phyloP scores from a whole-genome alignment of 2,888 invertebrate genomes.

The Scaptomyza reducta region DNA sequence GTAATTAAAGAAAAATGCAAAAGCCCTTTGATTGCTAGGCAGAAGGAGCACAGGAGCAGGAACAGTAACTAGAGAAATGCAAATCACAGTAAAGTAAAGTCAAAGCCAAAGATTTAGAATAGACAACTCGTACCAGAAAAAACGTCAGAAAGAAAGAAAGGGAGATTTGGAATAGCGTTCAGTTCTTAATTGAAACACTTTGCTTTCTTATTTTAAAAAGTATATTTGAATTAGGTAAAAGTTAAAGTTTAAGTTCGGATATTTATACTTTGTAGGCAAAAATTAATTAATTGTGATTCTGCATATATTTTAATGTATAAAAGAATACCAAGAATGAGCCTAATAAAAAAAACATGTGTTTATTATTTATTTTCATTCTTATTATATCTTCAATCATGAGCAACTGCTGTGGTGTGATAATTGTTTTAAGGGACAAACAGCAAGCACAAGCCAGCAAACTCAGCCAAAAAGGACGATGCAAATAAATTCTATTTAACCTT shows the following conservation, averaged over 20 bases:
- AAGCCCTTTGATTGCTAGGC: constrained; percentile 71
- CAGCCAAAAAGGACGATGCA: constrained; percentile 48
- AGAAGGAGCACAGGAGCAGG: constrained; percentile 7
- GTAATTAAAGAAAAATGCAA: constrained; percentile 77
- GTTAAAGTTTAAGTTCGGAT: too few species aligned
- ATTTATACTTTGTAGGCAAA: too few species aligned
- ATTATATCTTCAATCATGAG: background rate
- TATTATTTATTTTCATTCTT: background rate
- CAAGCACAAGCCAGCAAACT: constrained; percentile 12
- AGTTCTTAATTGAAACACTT: background rate
- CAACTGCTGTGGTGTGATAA: constrained; percentile 48
- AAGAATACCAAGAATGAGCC: too few species aligned
- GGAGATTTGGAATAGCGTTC: background rate
- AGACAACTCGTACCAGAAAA: background rate
- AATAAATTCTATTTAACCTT: constrained; percentile 71
- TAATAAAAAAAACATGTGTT: too few species aligned
- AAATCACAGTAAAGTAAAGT: constrained; percentile 55
- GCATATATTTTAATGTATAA: too few species aligned
- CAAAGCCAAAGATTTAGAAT: constrained; percentile 28
- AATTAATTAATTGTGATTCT: too few species aligned
- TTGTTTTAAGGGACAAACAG: constrained; percentile 53
- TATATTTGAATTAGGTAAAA: too few species aligned
- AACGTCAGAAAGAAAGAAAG: background rate
- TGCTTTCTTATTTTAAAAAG: too few species aligned
- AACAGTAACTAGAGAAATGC: constrained; percentile 40